Conservation (phyloP, 2,113 vertebrate species). For the Ailuropoda melanoleuca region DNA sequence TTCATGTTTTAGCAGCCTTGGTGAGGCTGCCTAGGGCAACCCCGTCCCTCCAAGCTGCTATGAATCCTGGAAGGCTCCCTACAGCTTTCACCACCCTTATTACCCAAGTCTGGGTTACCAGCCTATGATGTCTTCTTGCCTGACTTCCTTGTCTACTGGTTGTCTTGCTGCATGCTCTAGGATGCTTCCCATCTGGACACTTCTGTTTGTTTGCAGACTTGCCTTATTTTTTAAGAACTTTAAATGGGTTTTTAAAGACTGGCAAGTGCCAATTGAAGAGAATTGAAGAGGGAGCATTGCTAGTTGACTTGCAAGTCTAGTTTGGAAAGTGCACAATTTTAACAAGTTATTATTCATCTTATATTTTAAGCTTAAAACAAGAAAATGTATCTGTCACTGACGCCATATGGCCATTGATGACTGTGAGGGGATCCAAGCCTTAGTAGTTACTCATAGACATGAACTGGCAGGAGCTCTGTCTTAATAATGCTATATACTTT, state of each 20-base stretch:
- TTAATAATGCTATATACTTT: neutral
- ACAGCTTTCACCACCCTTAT: neutral
- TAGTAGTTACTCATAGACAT: neutral
- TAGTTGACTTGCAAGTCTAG: neutral
- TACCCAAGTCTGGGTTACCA: neutral
- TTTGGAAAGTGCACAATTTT: neutral
- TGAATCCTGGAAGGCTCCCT: neutral
- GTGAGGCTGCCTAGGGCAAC: neutral
- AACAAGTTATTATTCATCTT: neutral
- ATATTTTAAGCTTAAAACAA: neutral
- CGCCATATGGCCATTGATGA: no score
- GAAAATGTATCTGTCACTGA: neutral
- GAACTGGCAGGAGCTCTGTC: neutral
- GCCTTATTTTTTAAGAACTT: neutral
- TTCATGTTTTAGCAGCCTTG: neutral
- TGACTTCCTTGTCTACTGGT: neutral
- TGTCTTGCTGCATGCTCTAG: neutral
- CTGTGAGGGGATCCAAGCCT: neutral
- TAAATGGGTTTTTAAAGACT: neutral
- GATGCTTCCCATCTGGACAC: neutral
- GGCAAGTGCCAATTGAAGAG: neutral
- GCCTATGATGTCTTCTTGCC: neutral
- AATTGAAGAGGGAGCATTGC: neutral
- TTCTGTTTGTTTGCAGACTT: neutral
- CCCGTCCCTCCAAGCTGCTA: rapidly evolving